phyloP scores from a whole-genome alignment of 2,113 vertebrate species.

The Ibidorhyncha struthersii region DNA sequence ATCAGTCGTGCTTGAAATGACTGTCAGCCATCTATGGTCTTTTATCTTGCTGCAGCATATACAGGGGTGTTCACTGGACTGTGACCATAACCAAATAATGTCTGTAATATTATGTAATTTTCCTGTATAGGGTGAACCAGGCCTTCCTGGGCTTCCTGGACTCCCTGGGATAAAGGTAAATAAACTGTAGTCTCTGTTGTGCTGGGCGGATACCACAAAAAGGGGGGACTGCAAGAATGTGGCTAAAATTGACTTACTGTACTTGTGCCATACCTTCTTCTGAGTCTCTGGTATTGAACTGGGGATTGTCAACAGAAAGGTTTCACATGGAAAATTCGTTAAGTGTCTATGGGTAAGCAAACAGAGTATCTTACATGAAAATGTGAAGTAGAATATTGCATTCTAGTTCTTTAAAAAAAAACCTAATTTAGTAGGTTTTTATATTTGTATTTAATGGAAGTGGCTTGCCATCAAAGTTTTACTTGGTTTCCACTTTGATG shows the following conservation, averaged over 20 bases:
- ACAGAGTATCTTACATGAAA: neutral
- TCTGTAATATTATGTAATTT: slow-evolving; percentile 93
- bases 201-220: neutral
- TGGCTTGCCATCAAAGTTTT: neutral
- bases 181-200: slow-evolving; percentile 48
- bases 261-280: neutral
- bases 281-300: neutral
- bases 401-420: neutral
- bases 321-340: neutral
- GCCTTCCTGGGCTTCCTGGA: slow-evolving; percentile 99
- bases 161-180: slow-evolving; percentile 99
- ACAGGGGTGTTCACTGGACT: neutral
- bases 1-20: neutral
- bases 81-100: slow-evolving; percentile 29
- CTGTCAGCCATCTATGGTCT: neutral
- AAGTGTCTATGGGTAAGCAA: neutral
- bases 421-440: neutral
- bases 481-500: neutral
- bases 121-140: slow-evolving; percentile 98
- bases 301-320: neutral
- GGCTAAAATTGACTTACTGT: neutral
- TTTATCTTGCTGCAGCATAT: slow-evolving; percentile 22
- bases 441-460: neutral
- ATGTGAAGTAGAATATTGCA: neutral
- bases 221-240: neutral